Conservation (phyloP, 2,113 vertebrate species). For the Platysteira castanea region DNA sequence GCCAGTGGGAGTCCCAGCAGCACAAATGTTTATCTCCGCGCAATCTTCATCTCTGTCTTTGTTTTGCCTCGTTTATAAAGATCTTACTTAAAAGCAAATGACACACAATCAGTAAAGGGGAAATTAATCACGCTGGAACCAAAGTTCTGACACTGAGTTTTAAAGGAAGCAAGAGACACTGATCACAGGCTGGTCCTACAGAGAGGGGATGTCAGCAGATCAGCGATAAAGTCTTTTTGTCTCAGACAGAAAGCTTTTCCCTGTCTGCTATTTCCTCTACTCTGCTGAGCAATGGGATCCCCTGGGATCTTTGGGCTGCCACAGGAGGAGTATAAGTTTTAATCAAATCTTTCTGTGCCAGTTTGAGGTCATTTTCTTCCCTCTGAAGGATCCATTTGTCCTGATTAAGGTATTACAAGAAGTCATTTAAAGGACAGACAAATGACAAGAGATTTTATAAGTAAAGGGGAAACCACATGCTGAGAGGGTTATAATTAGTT, state of each 20-base stretch:
- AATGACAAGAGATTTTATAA: neutral
- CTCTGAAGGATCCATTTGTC: constrained; percentile 8
- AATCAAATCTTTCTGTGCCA: constrained; percentile 16
- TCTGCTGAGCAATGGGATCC: neutral
- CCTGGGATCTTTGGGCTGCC: neutral
- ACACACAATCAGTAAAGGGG: neutral
- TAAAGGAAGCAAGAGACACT: neutral
- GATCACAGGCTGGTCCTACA: neutral
- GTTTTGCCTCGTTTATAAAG: constrained; percentile 52
- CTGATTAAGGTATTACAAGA: neutral
- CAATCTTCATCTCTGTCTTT: constrained; percentile 18
- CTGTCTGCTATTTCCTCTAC: neutral
- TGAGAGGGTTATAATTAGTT: neutral
- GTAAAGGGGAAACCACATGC: neutral
- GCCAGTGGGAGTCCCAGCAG: constrained; percentile 36
- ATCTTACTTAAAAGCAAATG: constrained; percentile 38
- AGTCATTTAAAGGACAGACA: constrained; percentile 9
- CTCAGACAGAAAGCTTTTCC: neutral
- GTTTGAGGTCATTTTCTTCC: neutral
- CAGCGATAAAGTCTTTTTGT: neutral
- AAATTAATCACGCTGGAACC: constrained; percentile 18
- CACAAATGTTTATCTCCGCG: constrained; percentile 29
- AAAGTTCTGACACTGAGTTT: neutral
- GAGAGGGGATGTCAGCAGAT: neutral
- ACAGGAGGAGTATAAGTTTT: neutral